Evolutionary conservation across 2,113 vertebrate genomes (phyloP).

Genomic region (Urocynchramus pylzowi): DNA sequence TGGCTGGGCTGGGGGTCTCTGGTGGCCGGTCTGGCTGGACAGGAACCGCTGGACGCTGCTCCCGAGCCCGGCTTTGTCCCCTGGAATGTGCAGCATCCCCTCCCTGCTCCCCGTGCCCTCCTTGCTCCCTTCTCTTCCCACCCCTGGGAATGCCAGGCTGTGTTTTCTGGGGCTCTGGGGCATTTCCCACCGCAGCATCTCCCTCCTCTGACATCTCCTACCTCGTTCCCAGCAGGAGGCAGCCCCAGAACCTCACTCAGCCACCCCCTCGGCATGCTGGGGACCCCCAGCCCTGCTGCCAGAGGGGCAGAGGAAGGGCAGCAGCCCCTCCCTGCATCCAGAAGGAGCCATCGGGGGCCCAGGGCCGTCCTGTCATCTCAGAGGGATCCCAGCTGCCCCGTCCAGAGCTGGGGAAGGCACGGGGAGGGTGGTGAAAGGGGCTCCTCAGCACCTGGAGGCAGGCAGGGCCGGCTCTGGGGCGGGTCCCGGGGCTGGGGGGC

Average conservation of each 20-base stretch:
- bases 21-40: not conserved
- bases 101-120: not conserved
- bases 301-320: not conserved
- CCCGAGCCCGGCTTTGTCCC: not conserved
- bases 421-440: not conserved
- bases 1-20: fast-evolving
- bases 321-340: not conserved
- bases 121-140: not conserved
- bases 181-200: not conserved
- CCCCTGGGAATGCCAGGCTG: not conserved
- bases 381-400: not conserved
- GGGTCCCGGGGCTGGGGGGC: fast-evolving
- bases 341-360: not conserved
- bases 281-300: not conserved
- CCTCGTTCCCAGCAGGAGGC: not conserved
- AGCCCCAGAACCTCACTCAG: not conserved
- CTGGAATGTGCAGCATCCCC: not conserved
- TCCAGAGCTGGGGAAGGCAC: not conserved
- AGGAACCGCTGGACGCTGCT: not conserved
- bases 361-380: not conserved
- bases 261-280: not conserved
- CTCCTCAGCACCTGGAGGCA: not conserved
- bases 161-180: not conserved
- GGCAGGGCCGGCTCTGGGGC: not conserved
- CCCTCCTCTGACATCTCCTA: fast-evolving